Conservation (phyloP, 2,113 vertebrate genomes). For the Limnothrissa miodon region DNA sequence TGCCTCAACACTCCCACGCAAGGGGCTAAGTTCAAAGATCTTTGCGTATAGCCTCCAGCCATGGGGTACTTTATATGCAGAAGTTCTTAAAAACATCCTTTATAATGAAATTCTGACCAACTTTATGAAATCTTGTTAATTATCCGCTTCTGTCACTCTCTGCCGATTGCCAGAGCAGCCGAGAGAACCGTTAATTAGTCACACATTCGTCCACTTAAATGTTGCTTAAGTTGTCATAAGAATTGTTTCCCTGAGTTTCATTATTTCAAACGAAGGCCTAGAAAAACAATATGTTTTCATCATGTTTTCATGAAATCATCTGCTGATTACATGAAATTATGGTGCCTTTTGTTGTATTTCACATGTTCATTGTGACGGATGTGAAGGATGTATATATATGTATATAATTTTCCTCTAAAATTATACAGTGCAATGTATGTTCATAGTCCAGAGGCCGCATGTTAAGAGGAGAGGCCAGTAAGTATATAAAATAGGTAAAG, state of each 20-base stretch:
- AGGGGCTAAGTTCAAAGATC: slow-evolving; percentile 31
- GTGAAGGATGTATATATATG: too few relatives aligned
- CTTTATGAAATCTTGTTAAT: not conserved
- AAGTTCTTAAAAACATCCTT: not conserved
- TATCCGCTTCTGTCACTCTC: not conserved
- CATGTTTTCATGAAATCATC: not conserved
- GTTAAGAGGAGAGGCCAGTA: not conserved
- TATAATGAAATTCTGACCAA: not conserved
- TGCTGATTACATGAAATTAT: not conserved
- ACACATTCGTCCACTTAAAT: not conserved
- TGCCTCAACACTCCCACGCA: slow-evolving; percentile 15
- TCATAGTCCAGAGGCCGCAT: not conserved
- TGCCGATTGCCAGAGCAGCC: not conserved
- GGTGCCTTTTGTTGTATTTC: not conserved
- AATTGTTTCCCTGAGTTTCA: not conserved
- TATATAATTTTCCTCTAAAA: not conserved
- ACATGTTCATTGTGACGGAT: not conserved
- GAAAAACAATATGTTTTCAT: not conserved
- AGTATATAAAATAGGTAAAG: not conserved
- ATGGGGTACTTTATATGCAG: not conserved
- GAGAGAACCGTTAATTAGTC: not conserved
- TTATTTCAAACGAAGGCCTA: not conserved
- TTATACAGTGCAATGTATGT: not conserved
- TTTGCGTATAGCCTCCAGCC: not conserved
- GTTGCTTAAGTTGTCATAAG: not conserved